These are phyloP conservation scores for Anser brachyrhynchus DNA, from an alignment of 2,113 vertebrate genomes.

Conservation along the genomic window DNA sequence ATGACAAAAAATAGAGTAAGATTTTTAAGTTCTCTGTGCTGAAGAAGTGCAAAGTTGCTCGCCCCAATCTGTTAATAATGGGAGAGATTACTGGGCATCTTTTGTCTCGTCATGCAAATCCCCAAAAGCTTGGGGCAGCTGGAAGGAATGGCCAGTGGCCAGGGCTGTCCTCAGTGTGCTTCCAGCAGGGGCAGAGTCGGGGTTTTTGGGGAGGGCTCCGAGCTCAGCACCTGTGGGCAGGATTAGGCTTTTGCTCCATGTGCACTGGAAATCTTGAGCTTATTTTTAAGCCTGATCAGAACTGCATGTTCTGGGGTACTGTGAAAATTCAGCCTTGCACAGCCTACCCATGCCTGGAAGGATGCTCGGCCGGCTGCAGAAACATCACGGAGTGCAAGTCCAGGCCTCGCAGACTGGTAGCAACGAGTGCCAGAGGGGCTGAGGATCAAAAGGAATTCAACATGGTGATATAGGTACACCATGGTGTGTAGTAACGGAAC, in stretches of 20 bases:
- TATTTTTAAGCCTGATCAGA: accelerated
- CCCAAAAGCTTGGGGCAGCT: too few relatives aligned
- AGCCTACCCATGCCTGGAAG: not conserved
- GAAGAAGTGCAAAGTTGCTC: not conserved
- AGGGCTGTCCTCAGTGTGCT: accelerated
- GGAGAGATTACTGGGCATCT: not conserved
- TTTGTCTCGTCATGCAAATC: not conserved
- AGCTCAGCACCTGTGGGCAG: not conserved
- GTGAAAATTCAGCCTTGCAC: not conserved
- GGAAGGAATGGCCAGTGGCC: accelerated
- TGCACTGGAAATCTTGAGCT: not conserved
- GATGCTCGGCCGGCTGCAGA: not conserved
- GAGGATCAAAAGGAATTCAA: not conserved
- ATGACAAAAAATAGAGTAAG: not conserved
- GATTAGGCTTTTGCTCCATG: accelerated
- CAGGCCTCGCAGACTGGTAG: not conserved
- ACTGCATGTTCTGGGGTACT: not conserved
- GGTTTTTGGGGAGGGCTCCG: not conserved
- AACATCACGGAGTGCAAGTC: accelerated
- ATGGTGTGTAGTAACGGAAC: accelerated
- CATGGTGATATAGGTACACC: accelerated
- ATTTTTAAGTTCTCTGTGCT: not conserved
- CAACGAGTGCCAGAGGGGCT: not conserved
- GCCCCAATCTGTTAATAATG: not conserved
- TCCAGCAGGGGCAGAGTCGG: not conserved